Evolutionary conservation across 2,888 invertebrate species (phyloP).

Genomic region (Melipona beecheii): DNA sequence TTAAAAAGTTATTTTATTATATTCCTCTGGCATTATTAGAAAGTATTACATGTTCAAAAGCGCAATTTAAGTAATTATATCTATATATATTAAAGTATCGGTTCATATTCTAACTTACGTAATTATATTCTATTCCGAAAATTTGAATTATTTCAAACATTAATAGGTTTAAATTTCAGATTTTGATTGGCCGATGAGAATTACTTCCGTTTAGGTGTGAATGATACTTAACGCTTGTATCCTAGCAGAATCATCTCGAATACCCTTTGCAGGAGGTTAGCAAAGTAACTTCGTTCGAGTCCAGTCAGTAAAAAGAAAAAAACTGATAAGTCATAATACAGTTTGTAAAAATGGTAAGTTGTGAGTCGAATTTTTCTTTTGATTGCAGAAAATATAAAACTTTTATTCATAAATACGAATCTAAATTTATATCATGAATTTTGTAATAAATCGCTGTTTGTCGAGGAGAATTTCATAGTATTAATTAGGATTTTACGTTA

Average conservation of each 20-base stretch:
- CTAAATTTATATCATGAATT: slow-evolving; percentile 7
- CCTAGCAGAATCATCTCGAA: slow-evolving; percentile 57
- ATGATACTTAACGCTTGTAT: slow-evolving; percentile 26
- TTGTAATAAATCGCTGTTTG: slow-evolving; percentile 1
- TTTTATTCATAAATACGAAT: neutral
- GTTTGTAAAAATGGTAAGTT: slow-evolving; percentile 56
- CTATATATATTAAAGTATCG: neutral
- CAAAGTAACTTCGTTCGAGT: slow-evolving; percentile 33
- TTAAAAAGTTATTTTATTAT: neutral
- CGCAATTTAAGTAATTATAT: neutral
- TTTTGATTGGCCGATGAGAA: slow-evolving; percentile 21
- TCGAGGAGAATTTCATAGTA: neutral
- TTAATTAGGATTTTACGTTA: neutral
- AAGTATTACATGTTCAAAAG: neutral
- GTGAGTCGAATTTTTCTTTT: neutral
- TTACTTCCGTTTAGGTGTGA: slow-evolving; percentile 22
- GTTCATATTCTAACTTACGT: neutral
- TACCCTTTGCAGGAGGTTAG: slow-evolving; percentile 56
- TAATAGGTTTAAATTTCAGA: neutral
- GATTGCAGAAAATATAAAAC: neutral
- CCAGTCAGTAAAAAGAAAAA: slow-evolving; percentile 29
- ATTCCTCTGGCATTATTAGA: neutral
- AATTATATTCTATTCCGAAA: neutral
- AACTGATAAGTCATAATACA: slow-evolving; percentile 18
- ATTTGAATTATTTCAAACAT: neutral